These are phyloP conservation scores for Tapirus terrestris DNA, from an alignment of 2,113 vertebrate genomes.

Conservation along the genomic window DNA sequence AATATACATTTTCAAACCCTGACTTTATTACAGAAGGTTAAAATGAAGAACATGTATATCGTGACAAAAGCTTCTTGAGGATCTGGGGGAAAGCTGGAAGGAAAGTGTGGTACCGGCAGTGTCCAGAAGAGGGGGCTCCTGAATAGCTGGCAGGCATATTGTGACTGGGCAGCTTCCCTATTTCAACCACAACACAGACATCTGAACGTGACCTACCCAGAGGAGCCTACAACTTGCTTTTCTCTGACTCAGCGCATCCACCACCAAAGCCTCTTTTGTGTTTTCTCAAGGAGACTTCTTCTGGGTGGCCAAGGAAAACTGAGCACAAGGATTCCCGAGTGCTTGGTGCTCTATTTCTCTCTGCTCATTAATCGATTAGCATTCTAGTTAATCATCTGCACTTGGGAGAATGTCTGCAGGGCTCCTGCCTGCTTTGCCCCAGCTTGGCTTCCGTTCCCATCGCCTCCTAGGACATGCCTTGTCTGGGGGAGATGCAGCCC, in stretches of 20 bases:
- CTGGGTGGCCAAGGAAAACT: not conserved
- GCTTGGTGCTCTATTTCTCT: not conserved
- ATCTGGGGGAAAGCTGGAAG: not conserved
- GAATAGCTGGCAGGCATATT: not conserved
- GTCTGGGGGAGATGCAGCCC: not conserved
- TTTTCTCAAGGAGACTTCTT: not conserved
- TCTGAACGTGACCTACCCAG: not conserved
- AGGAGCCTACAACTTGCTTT: not conserved
- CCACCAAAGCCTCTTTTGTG: not conserved
- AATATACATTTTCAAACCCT: not conserved
- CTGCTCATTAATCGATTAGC: not conserved
- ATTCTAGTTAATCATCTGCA: not conserved
- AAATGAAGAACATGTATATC: not conserved
- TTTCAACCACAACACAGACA: not conserved
- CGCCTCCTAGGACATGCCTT: not conserved
- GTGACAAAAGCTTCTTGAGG: not conserved
- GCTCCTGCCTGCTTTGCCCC: not conserved
- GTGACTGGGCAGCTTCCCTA: not conserved
- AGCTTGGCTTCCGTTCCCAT: not conserved
- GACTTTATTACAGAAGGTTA: not conserved
- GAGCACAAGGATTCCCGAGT: not conserved
- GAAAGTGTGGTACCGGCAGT: not conserved
- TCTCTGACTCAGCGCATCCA: not conserved
- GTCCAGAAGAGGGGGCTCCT: conserved; percentile 73
- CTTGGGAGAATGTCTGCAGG: not conserved